Conservation (phyloP, 2,888 invertebrate genomes). For the Marronus borbonicus region DNA sequence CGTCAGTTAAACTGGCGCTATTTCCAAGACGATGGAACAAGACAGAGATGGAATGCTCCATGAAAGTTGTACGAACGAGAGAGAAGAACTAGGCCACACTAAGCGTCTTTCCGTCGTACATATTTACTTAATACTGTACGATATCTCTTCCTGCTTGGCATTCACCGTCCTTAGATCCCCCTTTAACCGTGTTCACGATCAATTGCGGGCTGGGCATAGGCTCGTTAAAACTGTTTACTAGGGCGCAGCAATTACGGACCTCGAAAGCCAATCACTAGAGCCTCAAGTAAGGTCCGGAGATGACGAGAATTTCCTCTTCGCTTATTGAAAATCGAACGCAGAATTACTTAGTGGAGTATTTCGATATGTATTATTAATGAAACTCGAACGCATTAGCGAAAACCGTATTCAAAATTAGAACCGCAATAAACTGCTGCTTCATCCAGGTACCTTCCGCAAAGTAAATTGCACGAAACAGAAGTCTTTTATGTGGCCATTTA, state of each 20-base stretch:
- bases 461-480: no score
- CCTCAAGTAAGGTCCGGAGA: conserved; percentile 36
- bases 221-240: conserved; percentile 44
- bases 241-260: conserved; percentile 42
- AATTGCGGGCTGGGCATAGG: conserved; percentile 41
- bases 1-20: conserved; percentile 38
- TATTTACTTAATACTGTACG: conserved; percentile 21
- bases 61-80: conserved; percentile 11
- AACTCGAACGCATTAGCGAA: neutral
- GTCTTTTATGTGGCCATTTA: no score
- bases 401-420: no score
- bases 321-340: conserved; percentile 25
- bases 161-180: conserved; percentile 22
- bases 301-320: conserved; percentile 36
- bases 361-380: neutral
- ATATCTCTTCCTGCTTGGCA: conserved; percentile 33
- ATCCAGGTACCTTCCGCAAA: no score
- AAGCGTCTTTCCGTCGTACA: conserved; percentile 31
- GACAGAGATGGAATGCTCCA: conserved; percentile 1
- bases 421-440: no score
- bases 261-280: conserved; percentile 39
- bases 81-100: conserved; percentile 11
- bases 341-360: conserved; percentile 6
- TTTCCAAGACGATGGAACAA: conserved; percentile 32
- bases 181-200: conserved; percentile 38